phyloP scores from a whole-genome alignment of 2,113 vertebrate species.

The Pteropus alecto region DNA sequence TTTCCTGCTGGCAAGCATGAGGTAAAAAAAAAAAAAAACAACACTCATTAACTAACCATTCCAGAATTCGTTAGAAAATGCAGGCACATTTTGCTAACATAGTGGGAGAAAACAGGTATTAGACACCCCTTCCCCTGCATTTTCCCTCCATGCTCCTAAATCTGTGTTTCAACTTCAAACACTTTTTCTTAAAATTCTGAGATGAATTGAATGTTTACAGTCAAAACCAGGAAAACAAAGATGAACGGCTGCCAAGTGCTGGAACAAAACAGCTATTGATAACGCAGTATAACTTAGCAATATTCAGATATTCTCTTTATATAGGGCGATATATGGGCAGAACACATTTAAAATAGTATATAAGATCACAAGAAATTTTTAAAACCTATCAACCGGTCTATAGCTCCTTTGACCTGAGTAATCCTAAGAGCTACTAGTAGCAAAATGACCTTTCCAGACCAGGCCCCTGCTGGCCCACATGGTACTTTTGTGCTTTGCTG shows the following conservation, averaged over 20 bases:
- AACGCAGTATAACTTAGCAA: not conserved
- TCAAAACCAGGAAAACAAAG: not conserved
- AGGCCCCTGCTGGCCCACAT: accelerated
- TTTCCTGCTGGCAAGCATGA: not conserved
- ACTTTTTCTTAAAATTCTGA: not conserved
- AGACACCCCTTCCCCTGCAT: accelerated
- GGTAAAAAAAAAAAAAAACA: not conserved
- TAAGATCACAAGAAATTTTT: not conserved
- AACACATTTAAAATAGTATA: not conserved
- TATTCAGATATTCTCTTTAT: not conserved
- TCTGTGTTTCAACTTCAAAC: not conserved
- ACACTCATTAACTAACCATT: not conserved
- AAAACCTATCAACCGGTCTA: not conserved
- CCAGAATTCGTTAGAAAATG: not conserved
- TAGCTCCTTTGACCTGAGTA: not conserved
- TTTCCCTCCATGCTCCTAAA: not conserved
- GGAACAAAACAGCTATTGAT: not conserved
- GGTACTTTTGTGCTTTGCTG: not conserved
- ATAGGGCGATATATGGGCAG: too few relatives aligned
- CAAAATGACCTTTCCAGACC: not conserved
- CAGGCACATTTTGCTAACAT: not conserved
- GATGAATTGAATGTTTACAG: not conserved
- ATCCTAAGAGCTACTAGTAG: not conserved
- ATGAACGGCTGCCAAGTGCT: not conserved
- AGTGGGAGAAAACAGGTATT: not conserved